Evolutionary conservation across 2,888 invertebrate species (phyloP).

Genomic region (Sphaeridia pumilis): DNA sequence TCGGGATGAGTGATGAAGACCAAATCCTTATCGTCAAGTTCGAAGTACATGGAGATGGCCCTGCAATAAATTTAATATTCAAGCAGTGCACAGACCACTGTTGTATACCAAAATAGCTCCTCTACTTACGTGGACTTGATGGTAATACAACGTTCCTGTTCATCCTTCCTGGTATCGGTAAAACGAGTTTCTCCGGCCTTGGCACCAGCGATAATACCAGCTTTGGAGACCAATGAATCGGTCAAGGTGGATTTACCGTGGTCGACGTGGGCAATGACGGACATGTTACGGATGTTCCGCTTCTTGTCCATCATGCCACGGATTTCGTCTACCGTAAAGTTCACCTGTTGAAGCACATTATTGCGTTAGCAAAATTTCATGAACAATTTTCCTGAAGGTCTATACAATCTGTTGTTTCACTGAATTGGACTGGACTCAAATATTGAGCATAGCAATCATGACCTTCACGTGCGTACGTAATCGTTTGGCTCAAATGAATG

Average conservation of each 20-base stretch:
- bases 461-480: no score
- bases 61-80: conserved; percentile 45
- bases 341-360: conserved; percentile 72
- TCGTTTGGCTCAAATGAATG: no score
- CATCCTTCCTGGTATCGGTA: conserved; percentile 99
- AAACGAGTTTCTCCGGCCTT: conserved; percentile 99
- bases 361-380: not conserved
- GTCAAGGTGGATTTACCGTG: conserved; percentile 99
- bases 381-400: no score
- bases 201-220: conserved; percentile 97
- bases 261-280: conserved; percentile 99
- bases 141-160: conserved; percentile 99
- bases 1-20: conserved; percentile 81
- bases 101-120: not conserved
- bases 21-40: conserved; percentile 86
- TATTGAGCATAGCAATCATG: no score
- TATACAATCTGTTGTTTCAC: no score
- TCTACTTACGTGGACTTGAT: conserved; percentile 95
- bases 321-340: conserved; percentile 99
- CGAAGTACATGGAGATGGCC: conserved; percentile 99
- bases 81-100: not conserved
- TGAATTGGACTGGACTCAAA: no score
- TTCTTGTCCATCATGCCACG: conserved; percentile 99
- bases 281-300: conserved; percentile 99
- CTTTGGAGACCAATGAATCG: conserved; percentile 98